A percentile compares a stretch with the other conserved stretches of the same genome.
Conservation (phyloP, 2,888 invertebrate species). For the Trissolcus brochymenae region DNA sequence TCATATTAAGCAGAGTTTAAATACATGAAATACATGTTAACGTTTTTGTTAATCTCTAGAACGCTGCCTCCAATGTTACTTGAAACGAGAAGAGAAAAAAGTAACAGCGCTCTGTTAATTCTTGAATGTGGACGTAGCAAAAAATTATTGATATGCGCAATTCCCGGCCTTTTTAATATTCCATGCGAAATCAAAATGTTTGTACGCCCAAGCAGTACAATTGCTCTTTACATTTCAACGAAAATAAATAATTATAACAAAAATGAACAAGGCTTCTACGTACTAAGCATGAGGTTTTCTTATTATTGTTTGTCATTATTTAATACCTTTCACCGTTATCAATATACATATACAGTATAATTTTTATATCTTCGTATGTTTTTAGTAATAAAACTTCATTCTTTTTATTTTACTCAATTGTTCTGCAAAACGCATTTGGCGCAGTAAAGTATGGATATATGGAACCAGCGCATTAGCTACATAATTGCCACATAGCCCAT, state of each 20-base stretch:
- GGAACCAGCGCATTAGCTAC: conserved; percentile 9
- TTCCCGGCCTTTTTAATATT: too few species aligned
- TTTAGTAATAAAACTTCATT: background rate
- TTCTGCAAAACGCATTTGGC: conserved; percentile 4
- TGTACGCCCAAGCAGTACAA: too few species aligned
- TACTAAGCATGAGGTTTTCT: too few species aligned
- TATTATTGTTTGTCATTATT: too few species aligned
- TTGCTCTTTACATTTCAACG: too few species aligned
- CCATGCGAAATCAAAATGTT: too few species aligned
- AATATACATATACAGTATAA: background rate
- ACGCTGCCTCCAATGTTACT: background rate
- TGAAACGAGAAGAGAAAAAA: background rate
- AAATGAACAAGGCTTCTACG: too few species aligned
- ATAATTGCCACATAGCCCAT: conserved; percentile 9
- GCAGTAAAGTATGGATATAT: conserved; percentile 8
- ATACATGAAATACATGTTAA: conserved; percentile 13
- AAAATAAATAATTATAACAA: too few species aligned
- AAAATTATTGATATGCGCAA: too few species aligned
- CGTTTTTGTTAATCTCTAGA: conserved; percentile 8
- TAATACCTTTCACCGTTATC: too few species aligned
- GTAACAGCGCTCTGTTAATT: too few species aligned
- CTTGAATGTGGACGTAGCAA: background rate
- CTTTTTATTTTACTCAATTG: conserved; percentile 2
- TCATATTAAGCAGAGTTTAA: conserved; percentile 18
- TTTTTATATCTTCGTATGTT: background rate